A percentile compares a stretch with the other conserved stretches of the same genome.
These are phyloP conservation scores for Drosophila pseudoananassae DNA, from an alignment of 1,140 invertebrate species.

Conservation along the genomic window DNA sequence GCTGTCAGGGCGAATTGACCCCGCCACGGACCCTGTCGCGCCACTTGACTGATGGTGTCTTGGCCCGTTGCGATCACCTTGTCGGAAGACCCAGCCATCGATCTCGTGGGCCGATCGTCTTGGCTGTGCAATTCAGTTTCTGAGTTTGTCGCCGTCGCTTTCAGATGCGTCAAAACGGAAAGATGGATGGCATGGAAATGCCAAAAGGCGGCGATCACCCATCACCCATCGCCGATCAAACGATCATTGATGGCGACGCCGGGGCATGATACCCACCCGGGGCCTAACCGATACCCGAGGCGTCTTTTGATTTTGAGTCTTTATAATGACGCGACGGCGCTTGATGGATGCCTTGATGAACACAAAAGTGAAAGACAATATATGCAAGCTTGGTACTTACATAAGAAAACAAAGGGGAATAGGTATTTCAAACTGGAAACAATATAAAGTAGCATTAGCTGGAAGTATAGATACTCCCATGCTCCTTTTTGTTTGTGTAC, in stretches of 20 bases:
- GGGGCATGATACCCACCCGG: background rate
- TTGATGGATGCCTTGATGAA: conserved; percentile 17
- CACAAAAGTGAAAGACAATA: background rate
- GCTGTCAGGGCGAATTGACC: conserved; percentile 69
- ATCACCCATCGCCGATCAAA: conserved; percentile 15
- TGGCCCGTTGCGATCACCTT: conserved; percentile 24
- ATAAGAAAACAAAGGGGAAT: background rate
- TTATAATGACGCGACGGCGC: conserved; percentile 6
- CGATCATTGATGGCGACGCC: conserved; percentile 1
- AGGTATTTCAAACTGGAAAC: background rate
- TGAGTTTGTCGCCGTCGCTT: conserved; percentile 38
- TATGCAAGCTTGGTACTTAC: background rate
- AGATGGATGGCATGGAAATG: conserved; percentile 58
- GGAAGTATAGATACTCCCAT: no score
- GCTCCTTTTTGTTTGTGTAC: conserved; percentile 3
- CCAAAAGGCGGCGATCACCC: conserved; percentile 9
- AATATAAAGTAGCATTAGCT: background rate
- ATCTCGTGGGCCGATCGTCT: conserved; percentile 12
- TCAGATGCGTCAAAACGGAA: conserved; percentile 63
- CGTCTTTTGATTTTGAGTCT: conserved; percentile 9
- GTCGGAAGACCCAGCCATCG: conserved; percentile 16
- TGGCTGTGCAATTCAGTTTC: conserved; percentile 37
- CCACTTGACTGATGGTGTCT: conserved; percentile 73
- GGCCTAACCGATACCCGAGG: background rate
- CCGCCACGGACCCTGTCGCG: conserved; percentile 54